Base-by-base conservation (phyloP, 2,888 invertebrate genomes). In the Congeria kusceri region DNA sequence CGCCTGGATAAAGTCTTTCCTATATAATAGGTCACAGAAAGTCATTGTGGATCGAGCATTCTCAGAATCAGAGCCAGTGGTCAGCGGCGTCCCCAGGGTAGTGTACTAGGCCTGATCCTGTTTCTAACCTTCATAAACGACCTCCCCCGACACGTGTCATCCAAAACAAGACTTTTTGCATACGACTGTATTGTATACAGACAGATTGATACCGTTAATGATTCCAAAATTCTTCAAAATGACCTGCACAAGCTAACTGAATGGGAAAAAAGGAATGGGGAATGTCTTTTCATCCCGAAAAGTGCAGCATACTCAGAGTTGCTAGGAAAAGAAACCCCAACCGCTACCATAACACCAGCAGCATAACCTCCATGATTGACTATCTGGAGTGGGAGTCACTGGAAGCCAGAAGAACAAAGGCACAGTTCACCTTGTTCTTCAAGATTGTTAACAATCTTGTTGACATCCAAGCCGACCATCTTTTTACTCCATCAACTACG, bases 221-320 rank as follows among this genome's bases (percentile, higher is more conserved):
- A 70, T 63, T 70, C 58, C 46, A 11, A 57, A 18, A 23, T 27
- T 23, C 62, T 67, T 27, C 63, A 56, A 18, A 53, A 61, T 9
- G 67, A 67, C 57, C 67, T 53, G 5, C 18, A 46, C 9, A 25
- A 25, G n/a, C 57, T 63, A 9, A 20, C 59, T 20, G 32, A 23
- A n/a, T 70, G 70, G 70, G 70, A 62, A 32, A 49, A 39, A n/a
- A n/a, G n/a, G 2, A n/a, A 9, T 73, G 66, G 73, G 66, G 73
- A 25, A 65, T 72, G 71, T 15, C 25, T n/a, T 53, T 63, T 39
- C 62, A 70, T 49, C 56, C 39, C 5, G 56, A 70, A 13, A 70
- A 70, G 18, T 63, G 70, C 39, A 58, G 1, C 39, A 25, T 39
- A 29, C 23, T 66, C 7, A 2, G 25, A 39, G 66, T 23, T 3